Conservation (phyloP, 2,797 vertebrate species). For the Hephaestus fuliginosus region DNA sequence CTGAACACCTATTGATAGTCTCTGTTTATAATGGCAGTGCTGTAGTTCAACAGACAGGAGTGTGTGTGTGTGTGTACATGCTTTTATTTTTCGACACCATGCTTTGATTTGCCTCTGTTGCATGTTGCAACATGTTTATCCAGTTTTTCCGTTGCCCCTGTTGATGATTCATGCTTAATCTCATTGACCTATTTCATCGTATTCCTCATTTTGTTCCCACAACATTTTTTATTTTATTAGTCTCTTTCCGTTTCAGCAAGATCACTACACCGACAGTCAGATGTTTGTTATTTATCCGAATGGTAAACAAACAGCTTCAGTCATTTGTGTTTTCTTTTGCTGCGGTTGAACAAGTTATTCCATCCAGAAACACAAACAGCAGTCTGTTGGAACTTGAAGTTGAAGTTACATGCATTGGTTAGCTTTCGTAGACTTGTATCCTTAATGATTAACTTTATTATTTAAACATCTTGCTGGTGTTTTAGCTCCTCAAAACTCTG, state of each 20-base stretch:
- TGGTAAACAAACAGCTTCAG: slow-evolving; percentile 26
- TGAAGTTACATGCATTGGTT: slow-evolving; percentile 26
- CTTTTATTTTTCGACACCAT: background rate
- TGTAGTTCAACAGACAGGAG: background rate
- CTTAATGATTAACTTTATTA: background rate
- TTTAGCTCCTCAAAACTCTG: background rate
- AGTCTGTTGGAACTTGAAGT: slow-evolving; percentile 22
- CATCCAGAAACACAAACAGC: slow-evolving; percentile 46
- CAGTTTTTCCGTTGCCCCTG: background rate
- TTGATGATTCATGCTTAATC: slow-evolving; percentile 24
- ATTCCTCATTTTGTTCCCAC: slow-evolving; percentile 6
- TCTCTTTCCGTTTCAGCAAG: background rate
- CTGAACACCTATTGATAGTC: slow-evolving; percentile 23
- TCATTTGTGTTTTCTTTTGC: slow-evolving; percentile 18
- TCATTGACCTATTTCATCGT: background rate
- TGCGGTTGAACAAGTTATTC: slow-evolving; percentile 43
- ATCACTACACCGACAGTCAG: slow-evolving; percentile 9
- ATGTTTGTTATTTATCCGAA: slow-evolving; percentile 38
- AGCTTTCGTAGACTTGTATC: background rate
- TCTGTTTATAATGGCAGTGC: slow-evolving; percentile 5
- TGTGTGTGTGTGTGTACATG: background rate
- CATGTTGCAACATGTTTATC: slow-evolving; percentile 27
- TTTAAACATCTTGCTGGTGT: background rate
- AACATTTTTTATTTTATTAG: slow-evolving; percentile 13
- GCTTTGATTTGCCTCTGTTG: background rate